Percentiles rank a stretch among this genome's conserved stretches.
Evolutionary conservation across 2,113 vertebrate species (phyloP).

Genomic region (Trogon surrucura): DNA sequence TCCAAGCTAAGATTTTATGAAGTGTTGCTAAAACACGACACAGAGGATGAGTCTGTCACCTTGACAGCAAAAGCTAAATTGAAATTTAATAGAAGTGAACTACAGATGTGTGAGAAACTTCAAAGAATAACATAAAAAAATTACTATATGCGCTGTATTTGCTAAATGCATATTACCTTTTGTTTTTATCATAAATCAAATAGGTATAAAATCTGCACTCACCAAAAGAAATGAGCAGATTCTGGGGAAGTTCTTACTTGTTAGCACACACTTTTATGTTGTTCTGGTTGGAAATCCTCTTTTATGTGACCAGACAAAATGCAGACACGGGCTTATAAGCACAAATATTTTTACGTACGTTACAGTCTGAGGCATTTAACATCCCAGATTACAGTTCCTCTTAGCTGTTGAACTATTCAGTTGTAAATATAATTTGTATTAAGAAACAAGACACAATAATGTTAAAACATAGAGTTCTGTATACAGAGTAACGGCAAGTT

Average conservation of each 20-base stretch:
- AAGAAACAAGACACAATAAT: background rate
- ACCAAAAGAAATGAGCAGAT: background rate
- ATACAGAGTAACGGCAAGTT: background rate
- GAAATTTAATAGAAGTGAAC: background rate
- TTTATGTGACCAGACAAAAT: background rate
- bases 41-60: conserved; percentile 43
- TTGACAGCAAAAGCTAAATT: conserved; percentile 41
- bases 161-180: background rate
- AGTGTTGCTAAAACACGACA: background rate
- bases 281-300: background rate
- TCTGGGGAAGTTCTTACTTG: background rate
- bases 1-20: conserved; percentile 30
- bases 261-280: background rate
- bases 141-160: rapidly evolving
- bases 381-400: background rate
- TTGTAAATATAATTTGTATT: background rate
- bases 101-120: background rate
- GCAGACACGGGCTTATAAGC: background rate
- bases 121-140: background rate
- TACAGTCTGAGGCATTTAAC: background rate
- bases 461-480: background rate
- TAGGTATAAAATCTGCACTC: background rate
- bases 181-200: background rate
- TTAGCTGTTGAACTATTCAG: background rate
- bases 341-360: background rate